A percentile compares a stretch with the other conserved stretches of the same genome.
phyloP scores from a whole-genome alignment of 2,113 vertebrate genomes.

The Neofelis nebulosa region DNA sequence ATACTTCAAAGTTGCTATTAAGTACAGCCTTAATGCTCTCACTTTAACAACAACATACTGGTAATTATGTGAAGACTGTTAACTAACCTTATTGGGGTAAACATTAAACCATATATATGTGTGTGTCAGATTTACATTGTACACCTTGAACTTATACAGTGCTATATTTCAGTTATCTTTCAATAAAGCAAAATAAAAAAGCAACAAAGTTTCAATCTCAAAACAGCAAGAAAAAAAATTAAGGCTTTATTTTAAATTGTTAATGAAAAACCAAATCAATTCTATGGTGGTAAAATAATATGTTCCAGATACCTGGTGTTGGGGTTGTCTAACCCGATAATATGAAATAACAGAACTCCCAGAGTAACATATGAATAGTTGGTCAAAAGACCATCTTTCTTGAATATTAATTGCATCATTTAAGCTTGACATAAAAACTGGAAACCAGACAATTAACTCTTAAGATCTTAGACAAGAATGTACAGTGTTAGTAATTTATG shows the following conservation, averaged over 20 bases:
- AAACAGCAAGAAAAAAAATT: not conserved
- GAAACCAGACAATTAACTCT: not conserved
- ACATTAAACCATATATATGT: not conserved
- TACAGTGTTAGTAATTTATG: not conserved
- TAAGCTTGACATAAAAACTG: not conserved
- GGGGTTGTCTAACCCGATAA: not conserved
- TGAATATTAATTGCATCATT: not conserved
- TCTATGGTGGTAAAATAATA: not conserved
- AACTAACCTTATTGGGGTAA: not conserved
- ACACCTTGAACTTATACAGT: not conserved
- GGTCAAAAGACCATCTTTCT: not conserved
- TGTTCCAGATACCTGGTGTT: not conserved
- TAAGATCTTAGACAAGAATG: not conserved
- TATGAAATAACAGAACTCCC: not conserved
- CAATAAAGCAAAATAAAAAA: not conserved
- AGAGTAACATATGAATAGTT: not conserved
- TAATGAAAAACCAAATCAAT: not conserved
- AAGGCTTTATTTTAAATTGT: not conserved
- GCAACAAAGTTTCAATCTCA: not conserved
- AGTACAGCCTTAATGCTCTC: not conserved
- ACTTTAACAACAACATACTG: not conserved
- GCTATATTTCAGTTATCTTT: not conserved
- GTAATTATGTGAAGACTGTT: not conserved
- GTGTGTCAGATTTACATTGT: not conserved
- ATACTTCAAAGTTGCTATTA: not conserved